Evolutionary conservation across 2,888 invertebrate species (phyloP).

Genomic region (Timandra comae): DNA sequence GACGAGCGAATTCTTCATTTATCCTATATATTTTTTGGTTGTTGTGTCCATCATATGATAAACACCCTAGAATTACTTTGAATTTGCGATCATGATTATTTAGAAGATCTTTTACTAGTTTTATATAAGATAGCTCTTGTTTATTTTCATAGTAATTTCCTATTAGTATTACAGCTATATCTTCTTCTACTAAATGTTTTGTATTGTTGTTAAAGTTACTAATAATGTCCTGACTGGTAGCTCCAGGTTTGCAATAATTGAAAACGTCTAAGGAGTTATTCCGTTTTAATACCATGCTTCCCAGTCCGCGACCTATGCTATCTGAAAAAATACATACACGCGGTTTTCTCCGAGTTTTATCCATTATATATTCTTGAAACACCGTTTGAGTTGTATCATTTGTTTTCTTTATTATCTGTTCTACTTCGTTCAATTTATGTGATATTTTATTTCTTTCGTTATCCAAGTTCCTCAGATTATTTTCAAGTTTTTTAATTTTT

Average conservation of each 20-base stretch:
- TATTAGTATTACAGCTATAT: not conserved
- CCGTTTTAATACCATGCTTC: not conserved
- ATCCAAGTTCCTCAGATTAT: not conserved
- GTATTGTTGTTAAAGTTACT: not conserved
- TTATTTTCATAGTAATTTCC: not conserved
- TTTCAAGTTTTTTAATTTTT: not conserved
- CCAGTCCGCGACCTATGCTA: not conserved
- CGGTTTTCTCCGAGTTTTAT: not conserved
- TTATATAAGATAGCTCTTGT: not conserved
- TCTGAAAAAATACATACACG: not conserved
- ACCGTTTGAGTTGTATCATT: too few species aligned
- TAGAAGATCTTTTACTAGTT: not conserved
- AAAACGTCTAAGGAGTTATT: not conserved
- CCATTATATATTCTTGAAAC: not conserved
- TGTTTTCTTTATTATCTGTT: too few species aligned
- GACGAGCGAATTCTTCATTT: not conserved
- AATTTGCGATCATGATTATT: not conserved
- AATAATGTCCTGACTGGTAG: not conserved
- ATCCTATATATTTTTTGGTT: not conserved
- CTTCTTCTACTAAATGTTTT: not conserved
- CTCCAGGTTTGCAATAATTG: slow-evolving; percentile 1
- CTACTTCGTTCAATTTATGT: too few species aligned
- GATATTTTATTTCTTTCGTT: too few species aligned
- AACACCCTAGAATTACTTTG: not conserved
- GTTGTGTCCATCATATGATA: not conserved